Percentiles rank a stretch among this genome's conserved stretches.
Evolutionary conservation across 2,888 invertebrate genomes (phyloP).

Genomic region (Lottia gigantea): DNA sequence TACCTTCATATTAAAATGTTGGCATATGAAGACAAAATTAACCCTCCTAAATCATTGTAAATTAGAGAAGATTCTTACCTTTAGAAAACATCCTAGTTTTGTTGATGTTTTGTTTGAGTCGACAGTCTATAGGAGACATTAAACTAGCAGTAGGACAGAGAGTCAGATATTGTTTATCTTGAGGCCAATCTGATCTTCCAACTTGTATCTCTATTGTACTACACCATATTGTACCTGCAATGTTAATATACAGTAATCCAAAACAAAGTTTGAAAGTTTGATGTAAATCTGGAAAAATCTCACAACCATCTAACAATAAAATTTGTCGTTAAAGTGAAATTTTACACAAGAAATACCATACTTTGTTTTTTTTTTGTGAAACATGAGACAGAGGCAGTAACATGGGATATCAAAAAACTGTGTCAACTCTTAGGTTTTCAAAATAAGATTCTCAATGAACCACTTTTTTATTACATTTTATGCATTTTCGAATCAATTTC

Average conservation of each 20-base stretch:
- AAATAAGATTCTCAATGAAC: too few relatives aligned
- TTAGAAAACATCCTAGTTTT: slow-evolving; percentile 53
- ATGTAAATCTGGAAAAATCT: too few relatives aligned
- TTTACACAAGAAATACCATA: too few relatives aligned
- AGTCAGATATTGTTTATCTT: slow-evolving; percentile 42
- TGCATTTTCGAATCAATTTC: too few relatives aligned
- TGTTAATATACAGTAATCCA: not conserved
- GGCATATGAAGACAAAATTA: not conserved
- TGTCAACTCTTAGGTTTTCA: too few relatives aligned
- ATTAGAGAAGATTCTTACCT: slow-evolving; percentile 35
- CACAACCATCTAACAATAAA: too few relatives aligned
- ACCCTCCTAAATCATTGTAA: not conserved
- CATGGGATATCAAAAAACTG: too few relatives aligned
- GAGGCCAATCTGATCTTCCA: slow-evolving; percentile 60
- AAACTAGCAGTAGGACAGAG: slow-evolving; percentile 46
- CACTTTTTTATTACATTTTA: too few relatives aligned
- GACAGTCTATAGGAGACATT: slow-evolving; percentile 52
- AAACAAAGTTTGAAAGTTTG: too few relatives aligned
- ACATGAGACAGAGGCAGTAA: too few relatives aligned
- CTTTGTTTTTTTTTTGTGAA: too few relatives aligned
- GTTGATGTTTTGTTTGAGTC: slow-evolving; percentile 33
- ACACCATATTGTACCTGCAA: slow-evolving; percentile 55
- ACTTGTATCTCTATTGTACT: slow-evolving; percentile 53
- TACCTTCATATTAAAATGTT: slow-evolving; percentile 11
- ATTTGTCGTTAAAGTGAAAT: too few relatives aligned